Evolutionary conservation across 2,888 invertebrate genomes (phyloP).

Genomic region (Pedicia rivosa): DNA sequence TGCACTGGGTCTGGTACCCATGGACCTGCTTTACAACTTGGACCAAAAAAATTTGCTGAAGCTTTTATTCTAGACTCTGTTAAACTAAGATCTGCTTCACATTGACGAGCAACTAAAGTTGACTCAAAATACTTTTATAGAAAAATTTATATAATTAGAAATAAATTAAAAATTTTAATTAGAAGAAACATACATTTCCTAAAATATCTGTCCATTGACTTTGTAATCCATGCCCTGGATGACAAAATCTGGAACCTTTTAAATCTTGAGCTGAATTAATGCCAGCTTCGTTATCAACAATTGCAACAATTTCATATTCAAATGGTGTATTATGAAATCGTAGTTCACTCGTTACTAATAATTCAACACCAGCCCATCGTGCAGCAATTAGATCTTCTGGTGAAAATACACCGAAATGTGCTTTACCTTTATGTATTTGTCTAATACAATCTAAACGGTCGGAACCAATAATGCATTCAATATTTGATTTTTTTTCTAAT

Average conservation of each 20-base stretch:
- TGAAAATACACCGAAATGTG: constrained; percentile 70
- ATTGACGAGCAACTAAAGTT: constrained; percentile 49
- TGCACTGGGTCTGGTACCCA: constrained; percentile 54
- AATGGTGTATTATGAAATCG: constrained; percentile 36
- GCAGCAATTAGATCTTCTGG: constrained; percentile 72
- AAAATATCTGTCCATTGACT: constrained; percentile 63
- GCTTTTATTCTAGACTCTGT: constrained; percentile 62
- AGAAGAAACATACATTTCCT: constrained; percentile 41
- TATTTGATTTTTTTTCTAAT: constrained; percentile 39
- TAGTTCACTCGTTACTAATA: constrained; percentile 55
- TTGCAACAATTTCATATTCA: constrained; percentile 47
- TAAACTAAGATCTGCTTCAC: constrained; percentile 50
- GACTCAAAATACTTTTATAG: constrained; percentile 70
- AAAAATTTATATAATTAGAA: constrained; percentile 19
- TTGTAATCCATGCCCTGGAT: constrained; percentile 59
- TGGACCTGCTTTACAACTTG: constrained; percentile 73
- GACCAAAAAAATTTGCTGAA: constrained; percentile 55
- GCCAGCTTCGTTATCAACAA: constrained; percentile 42
- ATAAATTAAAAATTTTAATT: constrained; percentile 6
- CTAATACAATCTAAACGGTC: constrained; percentile 72
- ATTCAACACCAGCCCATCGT: constrained; percentile 46
- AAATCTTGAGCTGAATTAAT: constrained; percentile 46
- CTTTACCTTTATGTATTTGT: constrained; percentile 56
- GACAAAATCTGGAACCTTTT: constrained; percentile 57
- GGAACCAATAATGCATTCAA: constrained; percentile 53